Evolutionary conservation across 2,113 vertebrate species (phyloP), one percentile per base, ranked within the genome.

Genomic region (Rhinopomastus cyanomelas): DNA sequence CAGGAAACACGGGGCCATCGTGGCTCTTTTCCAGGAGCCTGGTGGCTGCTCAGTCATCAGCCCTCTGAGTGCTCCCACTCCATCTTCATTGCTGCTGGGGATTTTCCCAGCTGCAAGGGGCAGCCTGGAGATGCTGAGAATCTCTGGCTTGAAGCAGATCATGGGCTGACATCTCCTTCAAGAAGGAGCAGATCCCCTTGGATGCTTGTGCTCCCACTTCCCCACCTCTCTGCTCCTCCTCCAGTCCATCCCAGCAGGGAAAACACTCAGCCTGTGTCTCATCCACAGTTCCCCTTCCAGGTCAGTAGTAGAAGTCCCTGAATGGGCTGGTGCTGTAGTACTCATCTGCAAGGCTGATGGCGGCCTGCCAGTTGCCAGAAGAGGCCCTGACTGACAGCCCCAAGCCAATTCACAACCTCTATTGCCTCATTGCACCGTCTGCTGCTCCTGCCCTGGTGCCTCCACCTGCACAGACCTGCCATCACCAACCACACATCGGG

Each of bases 401-500:
- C 67, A 16, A 64, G 67, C 52, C 4, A 0, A 85, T 85, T 76
- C 85, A 74, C 75, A 73, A 82, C 59, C 81, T 55, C 80, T 44
- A 64, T 3, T 36, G 79, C 75, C 78, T 56, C 67, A 56, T n/a
- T 66, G 53, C 6, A 11, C 11, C 0, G 2, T 9, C 39, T 32
- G 37, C 59, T 25, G 71, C 20, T 81, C 37, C 82, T 25, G 85
- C 19, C 1, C 2, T 48, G 60, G 8, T n/a, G 39, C 16, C 17
- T 59, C 46, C 0, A 0, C 34, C 79, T 29, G 32, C 51, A 9
- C 2, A 12, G 46, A 26, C 34, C 59, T 16, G 11, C 49, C 4
- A 62, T 7, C 64, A 25, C 39, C 44, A 10, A 1, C 21, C 19
- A 3, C 48, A 1, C 3, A 2, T 0, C 8, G 46, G 34, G 7